A percentile compares a stretch with the other conserved stretches of the same genome.
Conservation (phyloP, 2,113 vertebrate genomes). For the Gadus chalcogrammus region DNA sequence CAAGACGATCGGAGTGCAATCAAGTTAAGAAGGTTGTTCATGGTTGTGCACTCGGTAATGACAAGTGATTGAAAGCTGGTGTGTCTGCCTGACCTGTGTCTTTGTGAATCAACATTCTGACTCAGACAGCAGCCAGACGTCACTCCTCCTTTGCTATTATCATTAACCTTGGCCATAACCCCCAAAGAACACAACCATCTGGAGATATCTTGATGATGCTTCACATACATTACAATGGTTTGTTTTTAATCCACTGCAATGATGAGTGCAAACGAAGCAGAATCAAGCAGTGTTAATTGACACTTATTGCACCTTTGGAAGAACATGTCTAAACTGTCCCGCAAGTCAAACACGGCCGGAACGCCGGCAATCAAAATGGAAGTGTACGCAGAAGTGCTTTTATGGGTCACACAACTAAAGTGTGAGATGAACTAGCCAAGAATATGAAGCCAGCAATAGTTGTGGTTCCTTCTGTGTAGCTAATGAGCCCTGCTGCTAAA, state of each 20-base stretch:
- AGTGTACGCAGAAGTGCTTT: not conserved
- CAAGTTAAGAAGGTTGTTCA: no score
- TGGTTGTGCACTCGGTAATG: no score
- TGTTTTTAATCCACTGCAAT: conserved; percentile 3
- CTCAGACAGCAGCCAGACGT: conserved; percentile 67
- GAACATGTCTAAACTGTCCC: not conserved
- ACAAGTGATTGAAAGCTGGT: no score
- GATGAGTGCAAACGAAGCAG: not conserved
- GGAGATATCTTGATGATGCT: conserved; percentile 58
- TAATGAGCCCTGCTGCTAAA: conserved; percentile 69
- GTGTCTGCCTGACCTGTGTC: not conserved
- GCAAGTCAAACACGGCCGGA: no score
- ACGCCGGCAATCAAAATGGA: no score
- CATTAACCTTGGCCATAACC: conserved; percentile 75
- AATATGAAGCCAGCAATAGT: conserved; percentile 51
- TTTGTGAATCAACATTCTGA: not conserved
- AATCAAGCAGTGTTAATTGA: not conserved
- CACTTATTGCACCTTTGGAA: not conserved
- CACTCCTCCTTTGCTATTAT: conserved; percentile 74
- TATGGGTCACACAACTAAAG: conserved; percentile 27
- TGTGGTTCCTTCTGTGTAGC: conserved; percentile 58
- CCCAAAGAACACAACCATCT: conserved; percentile 68
- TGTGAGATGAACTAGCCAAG: conserved; percentile 45
- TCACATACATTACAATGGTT: conserved; percentile 15
- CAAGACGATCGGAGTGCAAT: no score